A percentile compares a stretch with the other conserved stretches of the same genome.
These are phyloP conservation scores for Agrochola lychnidis DNA, from an alignment of 2,888 invertebrate genomes.

Conservation along the genomic window DNA sequence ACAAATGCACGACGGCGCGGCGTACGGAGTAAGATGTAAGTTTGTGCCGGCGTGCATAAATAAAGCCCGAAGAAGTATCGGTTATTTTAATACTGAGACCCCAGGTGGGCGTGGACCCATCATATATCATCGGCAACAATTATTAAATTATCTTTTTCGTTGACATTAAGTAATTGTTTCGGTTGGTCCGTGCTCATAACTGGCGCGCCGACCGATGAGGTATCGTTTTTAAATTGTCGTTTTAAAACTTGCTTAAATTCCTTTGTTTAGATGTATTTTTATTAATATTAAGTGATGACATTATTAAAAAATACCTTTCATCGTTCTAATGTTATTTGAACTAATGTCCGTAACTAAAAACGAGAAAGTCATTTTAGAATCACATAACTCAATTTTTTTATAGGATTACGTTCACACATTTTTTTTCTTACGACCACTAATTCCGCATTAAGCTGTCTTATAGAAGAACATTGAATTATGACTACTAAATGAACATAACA, in stretches of 20 bases:
- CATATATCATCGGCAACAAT: conserved; percentile 89
- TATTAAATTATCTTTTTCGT: conserved; percentile 90
- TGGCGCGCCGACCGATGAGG: conserved; percentile 81
- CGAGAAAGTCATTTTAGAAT: conserved; percentile 49
- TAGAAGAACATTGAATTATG: conserved; percentile 44
- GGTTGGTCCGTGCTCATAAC: conserved; percentile 80
- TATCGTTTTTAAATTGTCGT: conserved; percentile 83
- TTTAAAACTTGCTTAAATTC: conserved; percentile 77
- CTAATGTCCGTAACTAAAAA: conserved; percentile 23
- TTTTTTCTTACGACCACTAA: conserved; percentile 33
- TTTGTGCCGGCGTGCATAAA: conserved; percentile 87
- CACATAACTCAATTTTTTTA: conserved; percentile 36
- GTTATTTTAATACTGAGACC: conserved; percentile 87
- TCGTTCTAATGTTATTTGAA: conserved; percentile 34
- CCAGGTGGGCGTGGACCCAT: conserved; percentile 88
- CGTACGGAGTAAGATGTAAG: conserved; percentile 88
- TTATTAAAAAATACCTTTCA: conserved; percentile 56
- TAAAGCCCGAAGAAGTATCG: conserved; percentile 85
- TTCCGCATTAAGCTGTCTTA: conserved; percentile 34
- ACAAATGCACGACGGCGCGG: conserved; percentile 87
- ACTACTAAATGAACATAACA: conserved; percentile 41
- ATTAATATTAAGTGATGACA: conserved; percentile 66
- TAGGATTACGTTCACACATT: conserved; percentile 4
- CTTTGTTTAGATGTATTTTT: conserved; percentile 75
- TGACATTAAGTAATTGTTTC: conserved; percentile 91